Conservation (phyloP, 2,113 vertebrate genomes). For the Myodes glareolus region DNA sequence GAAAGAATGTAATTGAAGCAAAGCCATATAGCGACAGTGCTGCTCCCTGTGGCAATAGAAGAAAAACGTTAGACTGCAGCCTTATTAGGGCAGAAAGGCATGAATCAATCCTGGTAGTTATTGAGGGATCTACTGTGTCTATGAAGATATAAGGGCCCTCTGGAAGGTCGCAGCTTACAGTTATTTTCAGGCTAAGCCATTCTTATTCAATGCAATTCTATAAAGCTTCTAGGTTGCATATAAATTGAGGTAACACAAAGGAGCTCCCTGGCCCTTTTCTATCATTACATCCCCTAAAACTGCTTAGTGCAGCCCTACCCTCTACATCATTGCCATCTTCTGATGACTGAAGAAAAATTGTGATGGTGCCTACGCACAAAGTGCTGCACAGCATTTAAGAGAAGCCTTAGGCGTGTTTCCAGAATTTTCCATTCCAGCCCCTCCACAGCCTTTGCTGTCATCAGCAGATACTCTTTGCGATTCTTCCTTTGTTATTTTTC, state of each 20-base stretch:
- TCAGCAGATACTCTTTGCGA: constrained; percentile 67
- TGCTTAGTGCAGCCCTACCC: constrained; percentile 50
- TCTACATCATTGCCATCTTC: constrained; percentile 35
- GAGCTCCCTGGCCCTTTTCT: constrained; percentile 33
- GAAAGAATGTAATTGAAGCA: constrained; percentile 51
- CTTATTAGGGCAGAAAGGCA: not conserved
- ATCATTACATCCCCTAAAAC: constrained; percentile 30
- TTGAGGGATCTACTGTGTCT: not conserved
- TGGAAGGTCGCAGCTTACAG: not conserved
- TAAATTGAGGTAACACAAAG: constrained; percentile 5
- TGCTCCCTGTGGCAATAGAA: not conserved
- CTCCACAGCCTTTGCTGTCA: constrained; percentile 24
- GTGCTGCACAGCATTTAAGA: constrained; percentile 39
- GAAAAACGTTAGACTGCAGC: not conserved
- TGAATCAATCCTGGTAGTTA: constrained; percentile 52
- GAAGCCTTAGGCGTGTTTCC: not conserved
- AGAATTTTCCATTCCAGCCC: constrained; percentile 67
- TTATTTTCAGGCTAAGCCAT: not conserved
- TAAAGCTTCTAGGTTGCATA: not conserved
- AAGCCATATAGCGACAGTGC: not conserved
- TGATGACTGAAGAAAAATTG: constrained; percentile 52
- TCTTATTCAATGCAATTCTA: constrained; percentile 4
- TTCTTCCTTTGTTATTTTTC: constrained; percentile 57
- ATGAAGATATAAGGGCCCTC: not conserved
- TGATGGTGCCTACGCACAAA: not conserved